Evolutionary conservation across 1,140 invertebrate species (phyloP), one percentile per base, ranked within the genome.

Genomic region (Pseudomyrmex dendroicus): DNA sequence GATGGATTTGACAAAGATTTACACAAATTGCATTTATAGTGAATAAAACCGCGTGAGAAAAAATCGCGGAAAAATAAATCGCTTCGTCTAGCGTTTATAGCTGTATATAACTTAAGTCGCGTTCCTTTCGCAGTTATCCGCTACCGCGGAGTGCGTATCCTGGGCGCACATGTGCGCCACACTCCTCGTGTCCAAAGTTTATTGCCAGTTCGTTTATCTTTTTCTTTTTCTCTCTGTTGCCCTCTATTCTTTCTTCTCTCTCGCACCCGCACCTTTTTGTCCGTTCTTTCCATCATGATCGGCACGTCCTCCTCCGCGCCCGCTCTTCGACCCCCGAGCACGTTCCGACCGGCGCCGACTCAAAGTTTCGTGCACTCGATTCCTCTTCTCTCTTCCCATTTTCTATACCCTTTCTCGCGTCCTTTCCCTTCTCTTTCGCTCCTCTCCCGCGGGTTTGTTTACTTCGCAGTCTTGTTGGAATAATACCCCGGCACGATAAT

Each of bases 111-210:
- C 44, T 77, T 66, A 3, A 59, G 59, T n/a, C 35, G 46, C 61
- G 64, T 67, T 78, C 52, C 77, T 68, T 70, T 67, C 86, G 68
- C 48, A 63, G 62, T 54, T 77, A 61, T 17, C 62, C 86, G 64
- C 35, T 35, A 35, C 62, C 84, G 46, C 35, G 82, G 52, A 88
- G 67, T 74, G 74, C 73, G 63, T 86, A 87, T 86, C 85, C 82
- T 73, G 62, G 66, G 85, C 74, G 91, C 91, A 92, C 92, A 92
- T 92, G 91, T 91, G 90, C 84, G 83, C 89, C 90, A 91, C 92
- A 93, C 91, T 91, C 91, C 89, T 92, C 89, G 87, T 62, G 88
- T 74, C 76, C 84, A 86, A 85, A 90, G 90, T 92, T 92, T 92
- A 93, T 91, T 92, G 87, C 92, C 90, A 84, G 84, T 80, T 67